Base-by-base conservation (phyloP, 2,888 invertebrate species). In the Lutraria lutraria region DNA sequence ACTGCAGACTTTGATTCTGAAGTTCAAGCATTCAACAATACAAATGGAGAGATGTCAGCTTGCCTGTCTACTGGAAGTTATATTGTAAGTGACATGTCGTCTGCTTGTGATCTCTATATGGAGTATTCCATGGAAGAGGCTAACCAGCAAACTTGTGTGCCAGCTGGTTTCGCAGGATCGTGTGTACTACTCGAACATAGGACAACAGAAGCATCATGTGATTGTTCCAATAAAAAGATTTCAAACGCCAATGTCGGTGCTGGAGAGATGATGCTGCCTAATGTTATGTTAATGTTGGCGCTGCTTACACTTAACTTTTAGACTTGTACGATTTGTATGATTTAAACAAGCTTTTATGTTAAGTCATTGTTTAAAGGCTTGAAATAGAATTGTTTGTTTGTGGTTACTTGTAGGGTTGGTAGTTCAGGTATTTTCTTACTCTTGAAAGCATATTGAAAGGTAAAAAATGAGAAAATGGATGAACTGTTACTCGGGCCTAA, bases 51-150 rank as follows among this genome's bases (percentile, higher is more conserved):
- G 6, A 68, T 87, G 25, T n/a, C 43, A 0, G 29, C 21, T 0
- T 90, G 90, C 52, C 76, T 53, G 15, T 81, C 80, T 29, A 31
- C 31, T n/a, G 68, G 63, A 15, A 88, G 76, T 81, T 56, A 79
- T 16, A 53, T 76, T 15, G 81, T 85, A 8, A 72, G 25, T 21
- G 82, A 87, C 76, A 85, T 85, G 82, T 83, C 86, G 15, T 76
- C 76, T 13, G 85, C 53, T 3, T 90, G 90, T 82, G 90, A 90
- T 43, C 63, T 86, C 8, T 90, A 83, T 43, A 88, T 88, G 82
- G 79, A 81, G 21, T 86, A 85, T n/a, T 68, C 88, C 12, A 16
- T 88, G 4, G 87, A 60, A 13, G 79, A 81, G 1, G 82, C 87
- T 4, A 87, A 88, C 60, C 13, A 63, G 21, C 52, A 81, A 54